Conservation (phyloP, 2,888 invertebrate species). For the Limenitis camilla region DNA sequence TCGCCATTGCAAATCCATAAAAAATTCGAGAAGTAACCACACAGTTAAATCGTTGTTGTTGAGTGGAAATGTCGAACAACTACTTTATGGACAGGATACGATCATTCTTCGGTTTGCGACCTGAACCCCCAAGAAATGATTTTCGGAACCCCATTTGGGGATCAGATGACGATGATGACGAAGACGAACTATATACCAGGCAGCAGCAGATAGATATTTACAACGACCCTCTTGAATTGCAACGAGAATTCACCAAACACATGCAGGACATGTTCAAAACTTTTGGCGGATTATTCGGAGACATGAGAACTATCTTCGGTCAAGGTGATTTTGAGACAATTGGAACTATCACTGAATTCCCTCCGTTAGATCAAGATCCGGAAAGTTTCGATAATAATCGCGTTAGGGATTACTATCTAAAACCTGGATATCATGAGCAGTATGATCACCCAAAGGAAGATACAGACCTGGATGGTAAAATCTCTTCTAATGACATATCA, state of each 20-base stretch:
- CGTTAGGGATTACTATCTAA: constrained; percentile 61
- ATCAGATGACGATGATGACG: constrained; percentile 61
- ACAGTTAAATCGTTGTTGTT: constrained; percentile 15
- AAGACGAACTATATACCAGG: constrained; percentile 56
- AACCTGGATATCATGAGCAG: constrained; percentile 54
- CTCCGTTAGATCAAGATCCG: constrained; percentile 19
- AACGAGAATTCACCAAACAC: constrained; percentile 49
- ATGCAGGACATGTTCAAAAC: constrained; percentile 57
- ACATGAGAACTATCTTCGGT: constrained; percentile 47
- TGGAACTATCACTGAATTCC: constrained; percentile 21
- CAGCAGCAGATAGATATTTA: constrained; percentile 38
- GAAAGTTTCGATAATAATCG: constrained; percentile 41
- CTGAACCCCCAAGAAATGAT: constrained; percentile 55
- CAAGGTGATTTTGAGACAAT: constrained; percentile 38
- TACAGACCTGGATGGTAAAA: constrained; percentile 59
- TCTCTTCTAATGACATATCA: constrained; percentile 60
- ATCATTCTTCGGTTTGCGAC: constrained; percentile 49
- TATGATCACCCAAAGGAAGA: constrained; percentile 43
- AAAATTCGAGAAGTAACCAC: not conserved
- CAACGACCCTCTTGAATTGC: constrained; percentile 39
- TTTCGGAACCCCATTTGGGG: constrained; percentile 69
- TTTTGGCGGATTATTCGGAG: constrained; percentile 55
- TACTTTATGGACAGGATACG: constrained; percentile 53
- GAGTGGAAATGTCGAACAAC: constrained; percentile 28
- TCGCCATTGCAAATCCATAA: constrained; percentile 20